Evolutionary conservation across 2,888 invertebrate species (phyloP).

Genomic region (Drosophila nr. perissopoda): DNA sequence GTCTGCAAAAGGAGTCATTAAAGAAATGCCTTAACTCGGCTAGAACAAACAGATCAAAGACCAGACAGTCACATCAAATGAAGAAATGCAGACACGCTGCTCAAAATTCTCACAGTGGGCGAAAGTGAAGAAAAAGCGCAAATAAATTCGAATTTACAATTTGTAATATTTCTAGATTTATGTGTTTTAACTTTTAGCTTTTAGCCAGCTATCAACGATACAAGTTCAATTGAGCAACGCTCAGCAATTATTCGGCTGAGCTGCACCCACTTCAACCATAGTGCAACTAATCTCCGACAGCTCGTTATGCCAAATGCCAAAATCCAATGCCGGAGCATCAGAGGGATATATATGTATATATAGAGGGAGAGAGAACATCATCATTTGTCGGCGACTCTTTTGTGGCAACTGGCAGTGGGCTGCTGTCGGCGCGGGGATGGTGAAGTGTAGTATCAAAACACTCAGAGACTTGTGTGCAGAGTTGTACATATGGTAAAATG

Average conservation of each 20-base stretch:
- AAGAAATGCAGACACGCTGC: conserved; percentile 39
- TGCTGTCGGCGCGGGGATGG: neutral
- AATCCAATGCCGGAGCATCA: conserved; percentile 43
- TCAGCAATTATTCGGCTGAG: conserved; percentile 16
- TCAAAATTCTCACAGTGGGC: conserved; percentile 49
- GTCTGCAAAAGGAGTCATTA: conserved; percentile 44
- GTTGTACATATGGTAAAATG: conserved; percentile 67
- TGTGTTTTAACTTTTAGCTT: neutral
- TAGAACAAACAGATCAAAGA: conserved; percentile 58
- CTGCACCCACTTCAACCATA: conserved; percentile 38
- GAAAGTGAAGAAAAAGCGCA: neutral
- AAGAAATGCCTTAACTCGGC: conserved; percentile 27
- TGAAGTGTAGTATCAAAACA: conserved; percentile 37
- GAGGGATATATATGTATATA: neutral
- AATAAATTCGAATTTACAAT: neutral
- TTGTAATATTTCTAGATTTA: neutral
- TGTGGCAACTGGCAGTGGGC: conserved; percentile 19
- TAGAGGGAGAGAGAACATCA: conserved; percentile 38
- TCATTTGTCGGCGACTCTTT: conserved; percentile 72
- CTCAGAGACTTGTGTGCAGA: conserved; percentile 34
- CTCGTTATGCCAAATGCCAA: conserved; percentile 63
- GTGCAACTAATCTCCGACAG: conserved; percentile 59
- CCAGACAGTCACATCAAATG: conserved; percentile 61
- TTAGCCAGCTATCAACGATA: neutral
- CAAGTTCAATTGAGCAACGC: conserved; percentile 1